phyloP scores from a whole-genome alignment of 2,113 vertebrate genomes.

The Malaclemys terrapin region DNA sequence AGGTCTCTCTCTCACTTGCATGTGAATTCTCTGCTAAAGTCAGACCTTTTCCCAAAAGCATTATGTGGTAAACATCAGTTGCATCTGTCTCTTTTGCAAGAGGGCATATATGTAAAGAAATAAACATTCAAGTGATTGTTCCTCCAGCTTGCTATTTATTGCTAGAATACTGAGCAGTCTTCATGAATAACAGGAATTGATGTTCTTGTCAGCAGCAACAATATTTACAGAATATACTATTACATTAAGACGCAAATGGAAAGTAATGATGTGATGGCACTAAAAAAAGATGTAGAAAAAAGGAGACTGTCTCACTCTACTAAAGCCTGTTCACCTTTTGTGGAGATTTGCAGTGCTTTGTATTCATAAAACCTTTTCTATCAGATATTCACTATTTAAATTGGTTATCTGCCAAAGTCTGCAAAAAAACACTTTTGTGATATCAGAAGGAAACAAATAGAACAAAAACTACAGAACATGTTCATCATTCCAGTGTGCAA shows the following conservation, averaged over 20 bases:
- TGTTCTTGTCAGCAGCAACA: slow-evolving; percentile 71
- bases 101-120: slow-evolving; percentile 8
- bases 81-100: slow-evolving; percentile 19
- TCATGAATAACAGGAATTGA: slow-evolving; percentile 72
- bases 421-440: not conserved
- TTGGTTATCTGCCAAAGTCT: slow-evolving; percentile 26
- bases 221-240: slow-evolving; percentile 70
- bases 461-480: not conserved
- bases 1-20: not conserved
- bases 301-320: slow-evolving; percentile 7
- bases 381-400: slow-evolving; percentile 60
- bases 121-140: slow-evolving; percentile 43
- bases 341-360: slow-evolving; percentile 47
- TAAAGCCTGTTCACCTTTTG: slow-evolving; percentile 41
- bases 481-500: not conserved
- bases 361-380: slow-evolving; percentile 52
- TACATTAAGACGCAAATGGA: slow-evolving; percentile 64
- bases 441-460: slow-evolving; percentile 46
- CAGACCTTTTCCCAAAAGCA: slow-evolving; percentile 3
- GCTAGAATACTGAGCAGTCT: slow-evolving; percentile 55
- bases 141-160: slow-evolving; percentile 49
- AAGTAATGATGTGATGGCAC: slow-evolving; percentile 46
- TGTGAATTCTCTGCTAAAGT: not conserved
- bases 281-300: slow-evolving; percentile 22
- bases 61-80: slow-evolving; percentile 14